Evolutionary conservation across 2,113 vertebrate species (phyloP).

Genomic region (Scophthalmus maximus): DNA sequence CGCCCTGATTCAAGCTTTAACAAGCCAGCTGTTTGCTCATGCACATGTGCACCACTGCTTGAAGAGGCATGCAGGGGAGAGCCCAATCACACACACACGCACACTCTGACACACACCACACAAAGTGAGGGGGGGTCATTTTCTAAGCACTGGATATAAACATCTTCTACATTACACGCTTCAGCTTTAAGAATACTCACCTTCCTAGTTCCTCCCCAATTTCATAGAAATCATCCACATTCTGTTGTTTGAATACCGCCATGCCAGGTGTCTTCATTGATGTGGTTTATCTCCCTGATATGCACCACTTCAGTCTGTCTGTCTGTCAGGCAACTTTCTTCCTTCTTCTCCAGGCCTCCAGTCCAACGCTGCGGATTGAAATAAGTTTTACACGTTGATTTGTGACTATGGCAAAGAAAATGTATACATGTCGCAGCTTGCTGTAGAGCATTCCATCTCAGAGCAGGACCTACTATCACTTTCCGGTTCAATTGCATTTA

Average conservation of each 20-base stretch:
- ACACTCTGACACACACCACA: slow-evolving; percentile 40
- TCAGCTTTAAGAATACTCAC: slow-evolving; percentile 76
- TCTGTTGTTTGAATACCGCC: slow-evolving; percentile 95
- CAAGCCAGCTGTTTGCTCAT: slow-evolving; percentile 57
- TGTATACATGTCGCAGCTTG: slow-evolving; percentile 67
- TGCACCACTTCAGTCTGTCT: slow-evolving; percentile 27
- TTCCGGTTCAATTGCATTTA: background rate
- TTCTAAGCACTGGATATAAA: slow-evolving; percentile 1
- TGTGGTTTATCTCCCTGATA: slow-evolving; percentile 53
- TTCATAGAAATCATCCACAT: slow-evolving; percentile 93
- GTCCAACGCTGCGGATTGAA: slow-evolving; percentile 52
- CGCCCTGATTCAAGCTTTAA: slow-evolving; percentile 63
- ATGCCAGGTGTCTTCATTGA: slow-evolving; percentile 90
- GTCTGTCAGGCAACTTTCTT: background rate
- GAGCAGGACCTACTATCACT: slow-evolving; percentile 47
- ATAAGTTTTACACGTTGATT: slow-evolving; percentile 11
- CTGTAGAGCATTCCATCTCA: slow-evolving; percentile 54
- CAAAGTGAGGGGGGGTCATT: background rate
- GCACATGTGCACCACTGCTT: slow-evolving; percentile 5
- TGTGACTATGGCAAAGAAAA: slow-evolving; percentile 38
- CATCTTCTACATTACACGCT: background rate
- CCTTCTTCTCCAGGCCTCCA: slow-evolving; percentile 1
- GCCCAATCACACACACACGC: slow-evolving; percentile 34
- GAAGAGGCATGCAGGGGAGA: background rate
- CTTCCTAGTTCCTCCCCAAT: slow-evolving; percentile 92